Evolutionary conservation across 2,113 vertebrate species (phyloP).

Genomic region (Phoxinus phoxinus): DNA sequence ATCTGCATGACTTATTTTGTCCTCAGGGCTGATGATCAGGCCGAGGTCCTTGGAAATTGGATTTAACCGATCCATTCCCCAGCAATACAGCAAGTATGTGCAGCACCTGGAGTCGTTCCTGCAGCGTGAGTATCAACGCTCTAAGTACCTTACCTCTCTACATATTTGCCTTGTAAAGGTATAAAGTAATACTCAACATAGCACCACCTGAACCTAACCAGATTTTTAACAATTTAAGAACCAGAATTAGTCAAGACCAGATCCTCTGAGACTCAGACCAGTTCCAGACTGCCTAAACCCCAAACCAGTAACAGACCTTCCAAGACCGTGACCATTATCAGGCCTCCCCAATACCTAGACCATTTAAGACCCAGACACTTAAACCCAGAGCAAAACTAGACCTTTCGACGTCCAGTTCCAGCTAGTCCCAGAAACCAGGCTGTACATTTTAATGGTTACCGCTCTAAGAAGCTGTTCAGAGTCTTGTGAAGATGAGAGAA

Average conservation of each 20-base stretch:
- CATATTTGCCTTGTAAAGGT: not conserved
- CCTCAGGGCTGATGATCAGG: constrained; percentile 87
- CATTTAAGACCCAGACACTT: not conserved
- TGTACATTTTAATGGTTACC: not conserved
- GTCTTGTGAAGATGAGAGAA: not conserved
- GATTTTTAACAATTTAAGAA: not conserved
- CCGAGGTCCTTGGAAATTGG: constrained; percentile 85
- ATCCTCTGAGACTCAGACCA: too few species aligned
- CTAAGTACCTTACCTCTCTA: not conserved
- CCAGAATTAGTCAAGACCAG: not conserved
- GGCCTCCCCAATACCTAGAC: not conserved
- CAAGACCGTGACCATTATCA: not conserved
- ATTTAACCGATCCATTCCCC: constrained; percentile 76
- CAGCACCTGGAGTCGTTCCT: constrained; percentile 80
- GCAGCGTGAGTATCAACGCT: constrained; percentile 79
- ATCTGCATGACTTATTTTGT: constrained; percentile 7
- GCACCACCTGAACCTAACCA: not conserved
- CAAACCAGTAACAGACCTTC: not conserved
- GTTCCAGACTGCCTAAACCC: too few species aligned
- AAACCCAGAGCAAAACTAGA: not conserved
- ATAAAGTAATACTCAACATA: not conserved
- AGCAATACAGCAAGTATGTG: constrained; percentile 76
- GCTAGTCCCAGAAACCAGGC: not conserved
- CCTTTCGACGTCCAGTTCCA: not conserved
- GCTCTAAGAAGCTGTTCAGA: not conserved